phyloP scores from a whole-genome alignment of 2,888 invertebrate genomes.

The Spilarctia lutea region DNA sequence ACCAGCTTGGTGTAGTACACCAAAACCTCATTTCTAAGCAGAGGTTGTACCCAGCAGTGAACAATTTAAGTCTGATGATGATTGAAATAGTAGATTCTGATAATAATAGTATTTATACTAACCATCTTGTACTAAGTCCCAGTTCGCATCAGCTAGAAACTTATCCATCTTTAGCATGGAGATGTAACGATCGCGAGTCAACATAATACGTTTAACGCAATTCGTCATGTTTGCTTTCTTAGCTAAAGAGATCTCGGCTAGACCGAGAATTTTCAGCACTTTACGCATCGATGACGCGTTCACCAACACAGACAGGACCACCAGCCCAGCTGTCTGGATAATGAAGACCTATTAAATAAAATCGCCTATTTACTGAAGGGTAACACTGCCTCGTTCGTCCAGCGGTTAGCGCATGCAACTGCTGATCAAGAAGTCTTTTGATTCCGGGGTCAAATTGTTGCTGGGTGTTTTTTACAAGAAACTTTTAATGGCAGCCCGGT shows the following conservation, averaged over 20 bases:
- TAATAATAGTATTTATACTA: neutral
- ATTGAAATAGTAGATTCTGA: neutral
- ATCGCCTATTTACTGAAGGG: neutral
- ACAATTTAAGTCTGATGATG: too few relatives aligned
- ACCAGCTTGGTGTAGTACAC: too few relatives aligned
- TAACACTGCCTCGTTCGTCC: too few relatives aligned
- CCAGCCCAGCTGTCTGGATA: slow-evolving; percentile 86
- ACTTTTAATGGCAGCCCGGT: too few relatives aligned
- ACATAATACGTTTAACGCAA: slow-evolving; percentile 81
- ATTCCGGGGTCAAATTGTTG: too few relatives aligned
- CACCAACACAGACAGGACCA: slow-evolving; percentile 85
- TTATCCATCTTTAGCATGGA: slow-evolving; percentile 88
- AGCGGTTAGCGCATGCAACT: too few relatives aligned
- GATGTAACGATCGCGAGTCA: slow-evolving; percentile 80
- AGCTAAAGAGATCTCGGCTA: slow-evolving; percentile 81
- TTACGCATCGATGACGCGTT: slow-evolving; percentile 86
- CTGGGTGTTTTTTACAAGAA: too few relatives aligned
- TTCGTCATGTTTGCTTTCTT: slow-evolving; percentile 86
- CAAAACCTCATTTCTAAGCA: too few relatives aligned
- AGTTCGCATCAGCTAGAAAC: slow-evolving; percentile 88
- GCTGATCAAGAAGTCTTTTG: too few relatives aligned
- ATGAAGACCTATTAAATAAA: slow-evolving; percentile 74
- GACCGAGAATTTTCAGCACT: slow-evolving; percentile 82
- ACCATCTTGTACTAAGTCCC: slow-evolving; percentile 85
- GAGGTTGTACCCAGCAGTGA: too few relatives aligned